Evolutionary conservation across 2,113 vertebrate species (phyloP), one percentile per base, ranked within the genome.

Genomic region (Myotis brandtii): DNA sequence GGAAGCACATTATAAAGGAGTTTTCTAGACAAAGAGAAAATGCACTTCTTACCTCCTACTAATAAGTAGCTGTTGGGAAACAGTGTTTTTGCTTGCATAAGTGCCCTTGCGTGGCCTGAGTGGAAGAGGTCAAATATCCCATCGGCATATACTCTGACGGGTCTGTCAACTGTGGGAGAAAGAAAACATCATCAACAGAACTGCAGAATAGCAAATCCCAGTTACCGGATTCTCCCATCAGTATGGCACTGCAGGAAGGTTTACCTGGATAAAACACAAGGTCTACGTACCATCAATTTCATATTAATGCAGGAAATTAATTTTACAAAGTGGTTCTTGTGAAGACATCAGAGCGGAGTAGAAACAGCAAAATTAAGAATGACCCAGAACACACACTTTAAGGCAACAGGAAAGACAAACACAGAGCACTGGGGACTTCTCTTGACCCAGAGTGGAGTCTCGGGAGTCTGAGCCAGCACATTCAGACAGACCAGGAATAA

Each of bases 81-180:
- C 81, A 99, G 99, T 97, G 99, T 99, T 98, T 99, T 99, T 98
- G 99, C 99, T 98, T 99, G 99, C 99, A 99, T 99, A 97, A 99
- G 99, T 89, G 99, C 99, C 87, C 99, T 99, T 94, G 99, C 99
- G 4, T 99, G 99, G 91, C 99, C 99, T 2, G 99, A 99, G 96
- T 99, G 99, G 98, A 99, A 99, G 94, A 99, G 99, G 98, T 99
- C 99, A 98, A 99, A 99, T 98, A 99, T 99, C 93, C 99, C 99
- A 98, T 99, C 99, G 85, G 99, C 99, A 73, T 99, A 99, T 14
- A 99, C 99, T 98, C 99, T 98, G 97, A 99, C 99, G 5, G 99
- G 99, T 92, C 99, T 99, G 98, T 99, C 99, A 98, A 98, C 99
- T 99, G 98, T 73, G 93, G 97, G 96, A 97, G 84, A 91, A 98